phyloP scores from a whole-genome alignment of 2,888 invertebrate genomes.

The Lottia gigantea region DNA sequence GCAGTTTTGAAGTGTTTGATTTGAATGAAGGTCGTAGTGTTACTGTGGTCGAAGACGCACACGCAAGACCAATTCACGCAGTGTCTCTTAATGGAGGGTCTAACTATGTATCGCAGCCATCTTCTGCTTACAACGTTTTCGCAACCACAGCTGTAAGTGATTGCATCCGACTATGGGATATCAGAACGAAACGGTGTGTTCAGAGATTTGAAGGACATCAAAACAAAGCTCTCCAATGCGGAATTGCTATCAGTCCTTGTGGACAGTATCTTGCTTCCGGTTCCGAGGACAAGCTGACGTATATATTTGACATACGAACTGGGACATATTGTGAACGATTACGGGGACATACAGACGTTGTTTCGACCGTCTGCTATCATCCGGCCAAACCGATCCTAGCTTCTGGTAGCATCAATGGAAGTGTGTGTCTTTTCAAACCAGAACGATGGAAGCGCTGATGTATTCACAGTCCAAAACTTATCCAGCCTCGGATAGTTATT shows the following conservation, averaged over 20 bases:
- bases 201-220: conserved; percentile 62
- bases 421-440: conserved; percentile 35
- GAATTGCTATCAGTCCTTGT: conserved; percentile 65
- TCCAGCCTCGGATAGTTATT: background rate
- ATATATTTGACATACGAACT: conserved; percentile 63
- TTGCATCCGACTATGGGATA: conserved; percentile 68
- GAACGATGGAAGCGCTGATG: background rate
- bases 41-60: conserved; percentile 55
- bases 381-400: conserved; percentile 51
- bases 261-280: conserved; percentile 65
- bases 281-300: conserved; percentile 66
- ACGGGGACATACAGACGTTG: conserved; percentile 62
- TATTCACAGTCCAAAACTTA: conserved; percentile 22
- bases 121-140: conserved; percentile 62
- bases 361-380: conserved; percentile 64
- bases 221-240: conserved; percentile 63
- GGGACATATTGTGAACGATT: conserved; percentile 62
- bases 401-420: conserved; percentile 45
- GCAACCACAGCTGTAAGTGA: conserved; percentile 64
- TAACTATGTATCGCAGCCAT: conserved; percentile 54
- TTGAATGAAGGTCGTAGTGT: conserved; percentile 61
- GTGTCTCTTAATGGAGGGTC: conserved; percentile 63
- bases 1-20: conserved; percentile 62
- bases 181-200: conserved; percentile 63
- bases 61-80: conserved; percentile 58